Base-by-base conservation (phyloP, 2,797 vertebrate species). In the Betta splendens region DNA sequence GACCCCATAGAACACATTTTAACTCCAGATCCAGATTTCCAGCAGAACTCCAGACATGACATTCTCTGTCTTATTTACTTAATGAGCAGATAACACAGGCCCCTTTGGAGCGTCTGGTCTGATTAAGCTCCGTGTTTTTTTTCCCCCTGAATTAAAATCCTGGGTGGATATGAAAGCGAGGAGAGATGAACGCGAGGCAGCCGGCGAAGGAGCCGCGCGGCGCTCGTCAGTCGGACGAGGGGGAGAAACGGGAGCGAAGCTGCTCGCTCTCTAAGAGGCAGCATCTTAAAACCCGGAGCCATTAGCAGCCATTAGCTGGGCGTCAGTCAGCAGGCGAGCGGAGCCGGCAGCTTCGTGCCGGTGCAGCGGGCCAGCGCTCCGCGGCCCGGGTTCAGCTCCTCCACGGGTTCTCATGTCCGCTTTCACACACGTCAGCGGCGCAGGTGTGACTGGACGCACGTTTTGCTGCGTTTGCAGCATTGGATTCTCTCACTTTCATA, bases 231-330 rank as follows among this genome's bases (percentile, higher is more conserved):
- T 2, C 33, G 58, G 48, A 51, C 16, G 50, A 37, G 22, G 21
- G 17, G 31, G 31, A 54, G 20, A 51, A 40, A 47, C 32, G n/a
- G 43, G 37, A 36, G 53, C 64, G 44, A 54, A 57, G 26, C 28
- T 36, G 43, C 47, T 76, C 22, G 69, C 28, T 55, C 60, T 72
- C 71, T 38, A 79, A 77, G 62, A 65, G 75, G 62, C 75, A 72
- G 64, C 56, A 54, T 75, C 57, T 60, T 79, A 78, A 84, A 86
- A 69, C 61, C 60, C 68, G 64, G 69, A 84, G 62, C 86, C 83
- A 88, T 89, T 86, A 85, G 66, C 62, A 52, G 67, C 85, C 80
- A 83, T 88, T 86, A 81, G 76, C 55, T 52, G 68, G 77, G 75
- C 85, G 86, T 82, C 84, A 83, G 65, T 89, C 86, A 79, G 77